Base-by-base conservation (phyloP, 1,140 invertebrate genomes). In the Dendrolimus punctatus region DNA sequence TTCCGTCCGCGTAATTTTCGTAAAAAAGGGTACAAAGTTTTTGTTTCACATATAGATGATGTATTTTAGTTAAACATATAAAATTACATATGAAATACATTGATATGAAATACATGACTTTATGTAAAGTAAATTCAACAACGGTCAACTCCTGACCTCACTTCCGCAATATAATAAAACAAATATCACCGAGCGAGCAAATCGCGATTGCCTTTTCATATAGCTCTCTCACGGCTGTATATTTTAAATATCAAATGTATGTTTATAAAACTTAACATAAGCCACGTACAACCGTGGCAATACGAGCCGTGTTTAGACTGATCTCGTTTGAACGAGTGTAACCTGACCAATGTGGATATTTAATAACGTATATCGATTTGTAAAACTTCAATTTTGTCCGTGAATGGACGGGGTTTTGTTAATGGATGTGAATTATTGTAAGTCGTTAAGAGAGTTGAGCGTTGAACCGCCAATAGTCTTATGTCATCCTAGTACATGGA, bases 311-410 rank as follows among this genome's bases (percentile, higher is more conserved):
- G 66, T 68, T 68, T 68, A 65, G 66, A 68, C 66, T 68, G 66
- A 68, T 68, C 63, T 64, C 45, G 53, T 38, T 40, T 68, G 62
- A 68, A 68, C 65, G 66, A 68, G 56, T 50, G 63, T 40, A 68
- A 68, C 51, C 36, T 37, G 66, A 68, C 44, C 44, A 49, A 48
- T 55, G n/a, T 42, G 41, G 23, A 23, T 23, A 23, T 23, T 23
- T 23, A 23, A 23, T 23, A 23, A 23, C 5, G 7, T 6, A n/a
- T 45, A 9, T n/a, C 6, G 43, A 3, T 45, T 45, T 45, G 43
- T 7, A 10, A 8, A 8, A 9, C n/a, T n/a, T 7, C 6, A n/a
- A n/a, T 8, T 45, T 9, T 8, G 23, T n/a, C 0, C 6, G n/a
- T 8, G n/a, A 45, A 8, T 45, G n/a, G 3, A 23, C 23, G 23